A percentile compares a stretch with the other conserved stretches of the same genome.
Conservation (phyloP, 2,113 vertebrate genomes). For the Lagopus muta region DNA sequence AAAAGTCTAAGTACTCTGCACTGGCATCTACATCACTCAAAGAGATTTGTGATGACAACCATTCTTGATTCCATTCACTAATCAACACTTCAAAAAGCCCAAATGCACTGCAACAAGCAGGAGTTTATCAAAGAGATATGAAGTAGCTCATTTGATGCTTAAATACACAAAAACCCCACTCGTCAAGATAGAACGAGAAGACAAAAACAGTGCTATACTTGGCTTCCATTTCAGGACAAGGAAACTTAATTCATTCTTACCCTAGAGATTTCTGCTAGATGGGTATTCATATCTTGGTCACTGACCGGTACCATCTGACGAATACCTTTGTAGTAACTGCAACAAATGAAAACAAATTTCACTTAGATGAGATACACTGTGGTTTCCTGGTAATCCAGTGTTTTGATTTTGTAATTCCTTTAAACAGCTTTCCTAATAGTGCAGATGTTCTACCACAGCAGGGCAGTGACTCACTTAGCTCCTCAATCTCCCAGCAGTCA, state of each 20-base stretch:
- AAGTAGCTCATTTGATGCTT: background rate
- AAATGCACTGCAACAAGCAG: background rate
- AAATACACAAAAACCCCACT: background rate
- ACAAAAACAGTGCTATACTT: background rate
- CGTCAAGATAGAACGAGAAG: background rate
- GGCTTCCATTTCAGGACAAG: background rate
- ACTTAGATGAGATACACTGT: background rate
- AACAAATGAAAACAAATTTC: background rate
- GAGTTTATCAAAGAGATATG: background rate
- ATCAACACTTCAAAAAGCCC: constrained; percentile 5
- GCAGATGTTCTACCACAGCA: background rate
- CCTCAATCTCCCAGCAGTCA: background rate
- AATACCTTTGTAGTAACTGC: constrained; percentile 96
- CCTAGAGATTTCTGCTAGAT: constrained; percentile 97
- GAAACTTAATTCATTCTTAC: constrained; percentile 78
- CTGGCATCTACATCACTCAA: background rate
- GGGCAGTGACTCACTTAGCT: background rate
- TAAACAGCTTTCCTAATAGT: background rate
- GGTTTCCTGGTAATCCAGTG: background rate
- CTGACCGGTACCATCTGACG: constrained; percentile 96
- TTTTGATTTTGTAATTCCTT: background rate
- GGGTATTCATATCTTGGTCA: constrained; percentile 99
- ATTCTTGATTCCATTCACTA: background rate
- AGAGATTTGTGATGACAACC: background rate
- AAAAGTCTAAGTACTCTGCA: background rate